Base-by-base conservation (phyloP, 2,888 invertebrate species). In the Mesorhabditis belari region DNA sequence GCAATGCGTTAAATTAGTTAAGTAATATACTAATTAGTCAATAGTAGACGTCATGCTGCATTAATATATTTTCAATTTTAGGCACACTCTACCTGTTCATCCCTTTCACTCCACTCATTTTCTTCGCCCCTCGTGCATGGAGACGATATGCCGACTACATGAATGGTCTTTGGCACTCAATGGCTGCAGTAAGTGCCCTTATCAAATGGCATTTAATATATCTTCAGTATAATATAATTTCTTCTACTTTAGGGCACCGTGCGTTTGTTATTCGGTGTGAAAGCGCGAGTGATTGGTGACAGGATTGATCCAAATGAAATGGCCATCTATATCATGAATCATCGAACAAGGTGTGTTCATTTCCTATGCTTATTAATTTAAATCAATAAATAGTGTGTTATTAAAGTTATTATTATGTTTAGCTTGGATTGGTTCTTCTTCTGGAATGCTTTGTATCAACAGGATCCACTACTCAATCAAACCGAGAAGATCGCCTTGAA, bases 401-500 rank as follows among this genome's bases (percentile, higher is more conserved):
- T n/a, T n/a, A n/a, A n/a, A n/a, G n/a, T n/a, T n/a, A n/a, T n/a
- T n/a, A n/a, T n/a, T n/a, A n/a, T n/a, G 4, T 50, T 29, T 25
- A 59, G 79, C 25, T 87, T 92, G 17, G 92, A 92, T 81, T 92
- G 92, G 92, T 89, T 91, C 79, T 92, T 90, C 80, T 84, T 91
- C 54, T 92, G 91, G 90, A 88, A 89, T 58, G 89, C 88, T 4
- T 85, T 90, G 77, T 89, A 89, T 76, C 88, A 90, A 77, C 88
- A 88, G 58, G 76, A 82, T 25, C 79, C 81, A 74, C 83, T 85
- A 82, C 83, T 83, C 71, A 74, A 81, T 77, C 60, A 81, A 72
- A 57, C 75, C 17, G 82, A 89, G 58, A 91, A 91, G 82, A 90
- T 91, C 77, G 88, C 91, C 58, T 84, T 92, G 57, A 92, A 92